Conservation (phyloP, 2,113 vertebrate genomes). For the Deroptyus accipitrinus region DNA sequence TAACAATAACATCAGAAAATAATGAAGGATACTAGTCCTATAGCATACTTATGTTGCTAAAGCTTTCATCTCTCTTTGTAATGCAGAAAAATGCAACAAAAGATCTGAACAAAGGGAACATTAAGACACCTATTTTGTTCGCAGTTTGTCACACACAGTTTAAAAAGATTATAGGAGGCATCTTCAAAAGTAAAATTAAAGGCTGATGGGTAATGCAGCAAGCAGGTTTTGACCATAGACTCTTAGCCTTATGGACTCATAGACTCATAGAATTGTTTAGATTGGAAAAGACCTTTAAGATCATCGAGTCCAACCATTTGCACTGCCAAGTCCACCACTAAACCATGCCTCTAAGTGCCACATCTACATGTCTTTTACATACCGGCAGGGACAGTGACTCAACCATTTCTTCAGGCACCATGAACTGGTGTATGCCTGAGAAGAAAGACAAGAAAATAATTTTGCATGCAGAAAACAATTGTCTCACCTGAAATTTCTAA, state of each 20-base stretch:
- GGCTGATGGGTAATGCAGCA: background rate
- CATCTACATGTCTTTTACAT: background rate
- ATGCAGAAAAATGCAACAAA: background rate
- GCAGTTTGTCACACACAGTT: rapidly evolving
- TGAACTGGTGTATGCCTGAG: background rate
- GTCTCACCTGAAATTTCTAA: background rate
- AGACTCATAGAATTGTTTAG: background rate
- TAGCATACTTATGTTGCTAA: background rate
- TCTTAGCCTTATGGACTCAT: background rate
- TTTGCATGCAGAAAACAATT: background rate
- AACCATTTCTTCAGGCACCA: background rate
- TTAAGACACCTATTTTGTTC: background rate
- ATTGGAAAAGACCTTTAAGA: background rate
- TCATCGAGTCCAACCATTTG: background rate
- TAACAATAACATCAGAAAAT: background rate
- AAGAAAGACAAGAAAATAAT: background rate
- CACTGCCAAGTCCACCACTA: background rate
- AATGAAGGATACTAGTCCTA: background rate
- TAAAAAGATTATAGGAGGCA: background rate
- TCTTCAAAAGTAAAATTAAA: background rate
- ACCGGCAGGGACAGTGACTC: background rate
- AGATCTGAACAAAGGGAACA: background rate
- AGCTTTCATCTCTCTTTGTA: background rate
- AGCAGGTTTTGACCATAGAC: background rate
- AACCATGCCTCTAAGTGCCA: background rate